Percentiles rank a stretch among this genome's conserved stretches.
These are phyloP conservation scores for Apoda limacodes DNA, from an alignment of 2,888 invertebrate species.

Conservation along the genomic window DNA sequence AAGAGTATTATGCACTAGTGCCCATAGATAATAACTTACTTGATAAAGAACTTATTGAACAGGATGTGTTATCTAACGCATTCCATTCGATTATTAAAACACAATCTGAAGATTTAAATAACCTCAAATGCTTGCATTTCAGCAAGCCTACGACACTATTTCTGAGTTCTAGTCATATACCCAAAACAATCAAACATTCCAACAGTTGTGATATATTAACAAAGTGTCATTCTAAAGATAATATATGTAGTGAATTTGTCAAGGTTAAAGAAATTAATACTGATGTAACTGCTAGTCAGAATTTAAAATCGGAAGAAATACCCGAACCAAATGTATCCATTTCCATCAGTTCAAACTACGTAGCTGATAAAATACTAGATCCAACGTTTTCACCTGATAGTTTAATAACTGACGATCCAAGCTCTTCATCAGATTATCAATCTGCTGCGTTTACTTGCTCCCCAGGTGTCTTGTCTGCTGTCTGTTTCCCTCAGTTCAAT, in stretches of 20 bases:
- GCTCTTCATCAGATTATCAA: slow-evolving; percentile 55
- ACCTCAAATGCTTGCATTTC: slow-evolving; percentile 28
- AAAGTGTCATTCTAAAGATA: slow-evolving; percentile 28
- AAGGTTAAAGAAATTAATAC: slow-evolving; percentile 6
- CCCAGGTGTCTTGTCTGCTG: slow-evolving; percentile 33
- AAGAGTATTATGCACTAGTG: slow-evolving; percentile 52
- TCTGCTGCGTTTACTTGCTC: slow-evolving; percentile 49
- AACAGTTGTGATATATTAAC: slow-evolving; percentile 47
- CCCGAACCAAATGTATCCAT: slow-evolving; percentile 20
- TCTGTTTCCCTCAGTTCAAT: slow-evolving; percentile 35
- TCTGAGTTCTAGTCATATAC: slow-evolving; percentile 50
- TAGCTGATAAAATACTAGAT: slow-evolving; percentile 30
- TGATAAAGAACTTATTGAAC: slow-evolving; percentile 64
- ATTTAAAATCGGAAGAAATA: slow-evolving; percentile 16
- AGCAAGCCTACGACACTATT: slow-evolving; percentile 47
- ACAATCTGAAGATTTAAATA: slow-evolving; percentile 32
- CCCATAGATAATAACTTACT: slow-evolving; percentile 47
- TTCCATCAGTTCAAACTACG: slow-evolving; percentile 18
- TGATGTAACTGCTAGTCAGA: slow-evolving; percentile 1
- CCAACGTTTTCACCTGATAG: slow-evolving; percentile 48
- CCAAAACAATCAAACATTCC: slow-evolving; percentile 52
- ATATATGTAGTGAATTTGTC: slow-evolving; percentile 14
- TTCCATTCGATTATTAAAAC: slow-evolving; percentile 57
- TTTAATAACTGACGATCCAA: slow-evolving; percentile 48
- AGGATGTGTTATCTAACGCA: slow-evolving; percentile 60